Evolutionary conservation across 2,113 vertebrate species (phyloP), one percentile per base, ranked within the genome.

Genomic region (Strix uralensis): DNA sequence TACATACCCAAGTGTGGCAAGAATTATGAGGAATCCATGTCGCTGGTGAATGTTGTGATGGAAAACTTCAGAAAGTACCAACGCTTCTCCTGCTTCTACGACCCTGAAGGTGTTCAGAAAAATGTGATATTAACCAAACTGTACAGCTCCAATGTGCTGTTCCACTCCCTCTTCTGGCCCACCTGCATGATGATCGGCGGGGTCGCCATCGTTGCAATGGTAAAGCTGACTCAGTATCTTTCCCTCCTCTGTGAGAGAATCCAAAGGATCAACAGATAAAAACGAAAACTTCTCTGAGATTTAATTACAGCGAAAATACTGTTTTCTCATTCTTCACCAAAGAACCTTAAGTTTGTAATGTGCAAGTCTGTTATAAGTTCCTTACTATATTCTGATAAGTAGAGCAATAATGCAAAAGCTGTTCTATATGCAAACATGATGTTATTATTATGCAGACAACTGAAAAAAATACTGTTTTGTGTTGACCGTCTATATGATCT

Each of bases 191-290:
- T 99, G 97, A 97, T 99, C 13, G 99, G 98, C 2, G 99, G 99
- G 1, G 97, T 98, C 6, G 96, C 97, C 52, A 99, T 99, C 22
- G 98, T 99, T 0, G 98, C 98, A 29, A 98, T 99, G 99, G 99
- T 99, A 62, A 99, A 99, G 96, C 98, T 99, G 95, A 99, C 99
- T 71, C 99, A 99, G n/a, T 99, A 99, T 96, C 98, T 99, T 79
- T 99, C 99, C 59, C 97, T 99, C 72, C 98, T 99, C 95, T 99
- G 98, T 14, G 99, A 99, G 63, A 98, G 98, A 66, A 98, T 99
- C 86, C 98, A 98, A 57, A 97, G 98, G 96, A 98, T 99, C 94
- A 99, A 98, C 94, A 99, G 98, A 98, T 99, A 98, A 98, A 98
- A 95, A 15, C 30, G 49, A 95, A 91, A 81, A 19, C 70, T 81